Evolutionary conservation across 2,113 vertebrate species (phyloP).

Genomic region (Xiphophorus maculatus): DNA sequence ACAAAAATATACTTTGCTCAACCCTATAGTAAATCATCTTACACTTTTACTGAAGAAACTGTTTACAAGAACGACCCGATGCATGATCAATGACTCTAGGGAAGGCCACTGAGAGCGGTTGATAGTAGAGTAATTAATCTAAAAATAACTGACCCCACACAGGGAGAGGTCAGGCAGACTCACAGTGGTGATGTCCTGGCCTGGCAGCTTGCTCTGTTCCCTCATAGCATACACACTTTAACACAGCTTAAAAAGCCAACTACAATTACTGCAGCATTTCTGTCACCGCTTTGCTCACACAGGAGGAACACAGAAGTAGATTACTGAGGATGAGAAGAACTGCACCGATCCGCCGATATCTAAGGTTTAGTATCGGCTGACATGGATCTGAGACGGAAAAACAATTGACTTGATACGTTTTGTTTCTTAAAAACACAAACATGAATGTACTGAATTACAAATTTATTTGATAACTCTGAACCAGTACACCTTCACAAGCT

Average conservation of each 20-base stretch:
- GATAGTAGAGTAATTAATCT: conserved; percentile 81
- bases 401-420: no score
- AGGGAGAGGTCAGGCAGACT: conserved; percentile 75
- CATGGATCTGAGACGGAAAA: no score
- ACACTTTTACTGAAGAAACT: no score
- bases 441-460: no score
- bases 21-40: no score
- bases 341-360: no score
- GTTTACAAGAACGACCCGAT: no score
- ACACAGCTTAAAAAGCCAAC: conserved; percentile 82
- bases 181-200: conserved; percentile 83
- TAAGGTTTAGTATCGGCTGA: no score
- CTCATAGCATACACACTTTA: conserved; percentile 77
- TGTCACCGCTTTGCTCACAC: conserved; percentile 81
- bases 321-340: conserved; percentile 75
- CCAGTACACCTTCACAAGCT: no score
- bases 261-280: conserved; percentile 88
- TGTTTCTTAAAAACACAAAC: no score
- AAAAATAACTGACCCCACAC: conserved; percentile 56
- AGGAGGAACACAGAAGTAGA: conserved; percentile 58
- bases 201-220: conserved; percentile 64
- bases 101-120: not conserved
- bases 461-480: no score
- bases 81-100: conserved; percentile 10
- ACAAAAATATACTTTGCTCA: no score